Conservation (phyloP, 2,113 vertebrate genomes). For the Lucifuga dentata region DNA sequence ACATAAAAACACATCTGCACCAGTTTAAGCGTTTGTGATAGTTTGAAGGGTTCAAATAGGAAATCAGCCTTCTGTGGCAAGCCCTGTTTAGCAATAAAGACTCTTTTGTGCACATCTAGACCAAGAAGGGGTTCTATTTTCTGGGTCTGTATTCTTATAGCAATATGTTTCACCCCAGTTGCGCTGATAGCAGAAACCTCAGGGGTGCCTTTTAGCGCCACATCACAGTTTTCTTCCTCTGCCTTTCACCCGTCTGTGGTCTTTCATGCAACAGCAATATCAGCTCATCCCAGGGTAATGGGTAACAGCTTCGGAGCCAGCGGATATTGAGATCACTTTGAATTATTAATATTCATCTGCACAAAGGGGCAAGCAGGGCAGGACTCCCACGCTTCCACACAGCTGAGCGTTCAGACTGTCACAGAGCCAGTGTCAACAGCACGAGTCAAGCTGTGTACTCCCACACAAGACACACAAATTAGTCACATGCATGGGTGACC, state of each 20-base stretch:
- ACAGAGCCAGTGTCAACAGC: conserved; percentile 71
- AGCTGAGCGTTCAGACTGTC: conserved; percentile 57
- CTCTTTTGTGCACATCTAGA: conserved; percentile 13
- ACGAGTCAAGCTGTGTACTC: conserved; percentile 55
- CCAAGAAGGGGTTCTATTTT: background rate
- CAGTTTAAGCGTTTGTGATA: conserved; percentile 1
- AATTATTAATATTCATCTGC: conserved; percentile 79
- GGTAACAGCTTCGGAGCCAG: conserved; percentile 61
- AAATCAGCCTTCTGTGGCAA: conserved; percentile 10
- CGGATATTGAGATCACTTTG: conserved; percentile 71
- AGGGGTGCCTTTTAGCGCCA: conserved; percentile 58
- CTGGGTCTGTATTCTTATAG: conserved; percentile 29
- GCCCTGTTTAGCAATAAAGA: conserved; percentile 1
- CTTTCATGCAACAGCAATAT: conserved; percentile 72
- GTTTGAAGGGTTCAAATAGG: conserved; percentile 23
- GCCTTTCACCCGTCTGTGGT: conserved; percentile 57
- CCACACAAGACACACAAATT: conserved; percentile 35
- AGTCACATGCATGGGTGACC: conserved; percentile 51
- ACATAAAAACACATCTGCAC: conserved; percentile 9
- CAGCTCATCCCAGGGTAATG: conserved; percentile 70
- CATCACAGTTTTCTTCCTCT: conserved; percentile 45
- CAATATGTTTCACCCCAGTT: conserved; percentile 37
- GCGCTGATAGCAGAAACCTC: conserved; percentile 58
- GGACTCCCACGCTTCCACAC: conserved; percentile 46
- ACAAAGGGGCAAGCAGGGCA: conserved; percentile 51